Base-by-base conservation (phyloP, 2,797 vertebrate genomes). In the Tinamus major region DNA sequence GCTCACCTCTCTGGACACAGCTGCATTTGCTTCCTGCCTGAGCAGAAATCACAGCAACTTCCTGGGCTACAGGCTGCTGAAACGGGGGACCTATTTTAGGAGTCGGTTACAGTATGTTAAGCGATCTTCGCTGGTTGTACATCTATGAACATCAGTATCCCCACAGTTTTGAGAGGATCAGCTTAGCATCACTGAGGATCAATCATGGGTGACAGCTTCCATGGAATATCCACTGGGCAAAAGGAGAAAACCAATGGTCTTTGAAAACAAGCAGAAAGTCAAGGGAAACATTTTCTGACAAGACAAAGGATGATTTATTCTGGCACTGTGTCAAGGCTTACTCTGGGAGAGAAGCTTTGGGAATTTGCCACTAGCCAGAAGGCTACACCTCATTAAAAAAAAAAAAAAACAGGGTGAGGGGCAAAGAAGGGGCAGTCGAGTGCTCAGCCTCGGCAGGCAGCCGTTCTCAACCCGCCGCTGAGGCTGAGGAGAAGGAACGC, bases 341-440 rank as follows among this genome's bases (percentile, higher is more conserved):
- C 21, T 26, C n/a, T 39, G 37, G 26, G 33, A 87, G 44, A 61
- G 65, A 76, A 0, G 3, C 41, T 82, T 6, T 44, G 63, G 71
- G 41, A 56, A 61, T 72, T n/a, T 79, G 27, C 46, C 63, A 48
- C 42, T 31, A 67, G 24, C 59, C 77, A 74, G 33, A 27, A 35
- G 64, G 79, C 63, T 37, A 70, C 4, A 92, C 8, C 10, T 74
- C 26, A 68, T 70, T 89, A 70, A 58, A 46, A 12, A 79, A 79
- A 39, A 35, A 12, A 58, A 76, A 31, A 33, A 35, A 42, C 1
- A 10, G 49, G 33, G 29, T 26, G 41, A 86, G 21, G 21, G 27
- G 19, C 4, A 75, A 91, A 74, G 19, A 37, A 85, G 21, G 12
- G 20, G n/a, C 78, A 75, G 41, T 18, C 87, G 88, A 94, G 79